Percentiles rank a stretch among this genome's conserved stretches.
Evolutionary conservation across 2,797 vertebrate genomes (phyloP).

Genomic region (Euphonia xanthogaster): DNA sequence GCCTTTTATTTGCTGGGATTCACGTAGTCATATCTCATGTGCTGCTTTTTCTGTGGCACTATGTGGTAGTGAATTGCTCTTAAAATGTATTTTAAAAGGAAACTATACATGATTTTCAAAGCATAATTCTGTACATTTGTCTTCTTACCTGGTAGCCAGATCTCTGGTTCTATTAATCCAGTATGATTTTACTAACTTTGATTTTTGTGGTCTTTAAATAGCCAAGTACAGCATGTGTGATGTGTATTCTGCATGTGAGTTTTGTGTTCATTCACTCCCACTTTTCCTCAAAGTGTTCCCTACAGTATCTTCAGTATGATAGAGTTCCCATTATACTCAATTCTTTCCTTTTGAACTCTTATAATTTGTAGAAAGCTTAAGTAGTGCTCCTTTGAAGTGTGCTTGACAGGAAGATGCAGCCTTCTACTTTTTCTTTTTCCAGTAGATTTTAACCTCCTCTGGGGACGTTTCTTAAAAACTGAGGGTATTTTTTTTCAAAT

Average conservation of each 20-base stretch:
- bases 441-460: background rate
- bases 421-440: background rate
- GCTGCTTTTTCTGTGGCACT: background rate
- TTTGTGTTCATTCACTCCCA: slow-evolving; percentile 46
- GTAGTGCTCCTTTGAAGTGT: slow-evolving; percentile 6
- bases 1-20: background rate
- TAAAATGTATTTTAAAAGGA: background rate
- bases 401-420: slow-evolving; percentile 12
- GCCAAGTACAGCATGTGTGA: background rate
- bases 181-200: background rate
- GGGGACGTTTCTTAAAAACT: background rate
- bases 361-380: background rate
- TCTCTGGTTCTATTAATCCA: background rate
- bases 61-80: background rate
- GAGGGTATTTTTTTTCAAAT: background rate
- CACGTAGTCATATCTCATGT: background rate
- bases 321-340: slow-evolving; percentile 27
- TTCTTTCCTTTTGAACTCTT: slow-evolving; percentile 32
- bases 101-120: background rate
- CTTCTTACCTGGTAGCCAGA: background rate
- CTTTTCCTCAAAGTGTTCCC: slow-evolving; percentile 6
- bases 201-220: slow-evolving; percentile 2
- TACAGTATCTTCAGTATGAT: slow-evolving; percentile 2
- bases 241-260: slow-evolving; percentile 9
- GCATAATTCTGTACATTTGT: background rate